phyloP scores from a whole-genome alignment of 2,888 invertebrate species.

The Acrobasis suavella region DNA sequence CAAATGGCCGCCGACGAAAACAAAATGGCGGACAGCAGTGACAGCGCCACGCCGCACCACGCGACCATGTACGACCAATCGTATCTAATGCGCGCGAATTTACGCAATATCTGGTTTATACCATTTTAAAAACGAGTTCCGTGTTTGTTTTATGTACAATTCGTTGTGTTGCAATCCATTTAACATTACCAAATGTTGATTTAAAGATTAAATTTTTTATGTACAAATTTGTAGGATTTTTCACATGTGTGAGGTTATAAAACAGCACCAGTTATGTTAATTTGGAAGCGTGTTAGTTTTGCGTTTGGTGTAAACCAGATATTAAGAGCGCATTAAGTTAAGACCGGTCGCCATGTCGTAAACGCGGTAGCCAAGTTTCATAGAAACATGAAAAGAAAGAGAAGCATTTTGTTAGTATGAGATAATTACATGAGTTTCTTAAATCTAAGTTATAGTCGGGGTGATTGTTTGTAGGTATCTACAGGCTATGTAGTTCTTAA shows the following conservation, averaged over 20 bases:
- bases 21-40: conserved; percentile 94
- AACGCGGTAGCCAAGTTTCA: conserved; percentile 78
- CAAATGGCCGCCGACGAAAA: conserved; percentile 97
- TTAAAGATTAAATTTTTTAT: not conserved
- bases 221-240: conserved; percentile 18
- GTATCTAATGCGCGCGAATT: conserved; percentile 92
- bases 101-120: conserved; percentile 90
- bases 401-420: conserved; percentile 80
- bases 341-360: conserved; percentile 61
- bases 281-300: conserved; percentile 76
- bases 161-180: not conserved
- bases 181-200: too few relatives aligned
- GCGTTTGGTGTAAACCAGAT: conserved; percentile 79
- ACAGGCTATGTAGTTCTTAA: not conserved
- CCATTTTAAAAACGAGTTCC: conserved; percentile 37
- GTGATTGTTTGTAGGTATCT: conserved; percentile 14
- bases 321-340: conserved; percentile 72
- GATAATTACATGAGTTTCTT: conserved; percentile 56
- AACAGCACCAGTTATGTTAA: conserved; percentile 49
- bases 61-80: conserved; percentile 99
- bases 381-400: conserved; percentile 82
- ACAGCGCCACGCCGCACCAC: conserved; percentile 97
- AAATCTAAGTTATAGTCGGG: conserved; percentile 45
- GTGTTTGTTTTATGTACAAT: conserved; percentile 13
- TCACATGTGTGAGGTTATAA: conserved; percentile 44